Evolutionary conservation across 2,797 vertebrate genomes (phyloP).

Genomic region (Leptatherina wallacei): DNA sequence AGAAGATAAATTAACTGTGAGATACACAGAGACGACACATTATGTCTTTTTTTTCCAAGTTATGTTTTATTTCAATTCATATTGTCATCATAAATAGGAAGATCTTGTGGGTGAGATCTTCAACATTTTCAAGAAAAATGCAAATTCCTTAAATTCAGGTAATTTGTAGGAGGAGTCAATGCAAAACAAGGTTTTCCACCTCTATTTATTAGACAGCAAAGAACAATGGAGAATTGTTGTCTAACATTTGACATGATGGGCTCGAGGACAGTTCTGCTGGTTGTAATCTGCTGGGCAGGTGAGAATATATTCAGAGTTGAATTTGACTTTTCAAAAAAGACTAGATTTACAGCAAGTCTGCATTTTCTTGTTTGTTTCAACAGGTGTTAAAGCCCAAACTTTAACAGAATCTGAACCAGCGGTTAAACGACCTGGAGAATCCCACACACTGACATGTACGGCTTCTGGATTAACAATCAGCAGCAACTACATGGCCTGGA

Average conservation of each 20-base stretch:
- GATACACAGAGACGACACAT: too few relatives aligned
- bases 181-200: background rate
- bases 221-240: background rate
- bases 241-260: background rate
- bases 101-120: too few relatives aligned
- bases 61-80: too few relatives aligned
- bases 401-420: constrained; percentile 28
- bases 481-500: background rate
- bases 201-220: background rate
- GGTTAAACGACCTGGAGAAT: constrained; percentile 1
- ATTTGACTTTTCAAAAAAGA: too few relatives aligned
- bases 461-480: background rate
- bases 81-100: too few relatives aligned
- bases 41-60: too few relatives aligned
- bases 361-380: constrained; percentile 5
- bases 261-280: background rate
- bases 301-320: background rate
- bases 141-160: too few relatives aligned
- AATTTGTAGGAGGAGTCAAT: background rate
- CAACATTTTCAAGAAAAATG: background rate
- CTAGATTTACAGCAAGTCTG: too few relatives aligned
- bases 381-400: constrained; percentile 12
- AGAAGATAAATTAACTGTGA: too few relatives aligned
- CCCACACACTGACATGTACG: constrained; percentile 23
- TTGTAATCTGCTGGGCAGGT: background rate